phyloP scores from a whole-genome alignment of 2,888 invertebrate genomes.

The Protonemura montana region DNA sequence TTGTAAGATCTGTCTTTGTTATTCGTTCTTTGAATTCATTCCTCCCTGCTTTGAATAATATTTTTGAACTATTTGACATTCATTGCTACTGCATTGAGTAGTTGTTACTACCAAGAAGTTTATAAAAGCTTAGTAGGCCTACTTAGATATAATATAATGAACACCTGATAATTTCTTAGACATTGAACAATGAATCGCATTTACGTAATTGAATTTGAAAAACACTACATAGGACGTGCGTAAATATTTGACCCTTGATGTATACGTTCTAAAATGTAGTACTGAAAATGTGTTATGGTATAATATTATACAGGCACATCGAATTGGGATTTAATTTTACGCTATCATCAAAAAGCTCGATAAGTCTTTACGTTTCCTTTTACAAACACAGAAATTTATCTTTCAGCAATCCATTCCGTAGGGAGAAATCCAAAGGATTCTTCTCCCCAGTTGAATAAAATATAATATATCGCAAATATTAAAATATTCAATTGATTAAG shows the following conservation, averaged over 20 bases:
- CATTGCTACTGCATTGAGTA: background rate
- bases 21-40: conserved; percentile 7
- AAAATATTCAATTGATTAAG: background rate
- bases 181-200: conserved; percentile 28
- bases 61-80: background rate
- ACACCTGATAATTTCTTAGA: background rate
- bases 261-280: conserved; percentile 4
- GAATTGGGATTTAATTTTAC: conserved; percentile 47
- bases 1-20: background rate
- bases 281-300: conserved; percentile 39
- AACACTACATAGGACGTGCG: conserved; percentile 31
- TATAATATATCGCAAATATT: background rate
- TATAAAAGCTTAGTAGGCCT: background rate
- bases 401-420: conserved; percentile 31
- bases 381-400: conserved; percentile 25
- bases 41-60: background rate
- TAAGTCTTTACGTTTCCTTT: conserved; percentile 41
- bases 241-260: background rate
- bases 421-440: conserved; percentile 20
- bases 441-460: conserved; percentile 24
- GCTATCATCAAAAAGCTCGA: conserved; percentile 39
- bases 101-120: background rate
- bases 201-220: conserved; percentile 9
- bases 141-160: background rate
- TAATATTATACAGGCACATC: conserved; percentile 50